phyloP scores from a whole-genome alignment of 2,113 vertebrate species.

The Phainopepla nitens region DNA sequence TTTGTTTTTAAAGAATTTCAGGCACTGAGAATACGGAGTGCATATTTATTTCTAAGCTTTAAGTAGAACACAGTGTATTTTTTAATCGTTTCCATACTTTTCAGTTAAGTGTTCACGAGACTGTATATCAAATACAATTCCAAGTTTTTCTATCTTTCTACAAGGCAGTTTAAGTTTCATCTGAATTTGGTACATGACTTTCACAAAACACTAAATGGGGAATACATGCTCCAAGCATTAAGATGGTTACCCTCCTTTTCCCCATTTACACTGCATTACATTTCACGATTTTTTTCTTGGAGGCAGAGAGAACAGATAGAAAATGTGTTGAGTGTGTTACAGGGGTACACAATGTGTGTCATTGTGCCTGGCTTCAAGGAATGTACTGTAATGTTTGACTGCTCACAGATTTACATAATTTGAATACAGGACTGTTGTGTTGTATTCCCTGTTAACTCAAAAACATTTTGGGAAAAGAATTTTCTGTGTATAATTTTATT shows the following conservation, averaged over 20 bases:
- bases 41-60: slow-evolving; percentile 68
- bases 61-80: slow-evolving; percentile 61
- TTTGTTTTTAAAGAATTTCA: slow-evolving; percentile 75
- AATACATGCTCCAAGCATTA: slow-evolving; percentile 31
- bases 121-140: neutral
- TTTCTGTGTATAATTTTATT: slow-evolving; percentile 74
- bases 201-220: slow-evolving; percentile 44
- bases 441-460: slow-evolving; percentile 73
- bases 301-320: slow-evolving; percentile 23
- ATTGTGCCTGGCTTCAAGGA: slow-evolving; percentile 40
- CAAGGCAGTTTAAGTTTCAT: slow-evolving; percentile 36
- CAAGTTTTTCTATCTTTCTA: slow-evolving; percentile 63
- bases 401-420: slow-evolving; percentile 63
- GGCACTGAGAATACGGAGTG: slow-evolving; percentile 48
- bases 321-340: neutral
- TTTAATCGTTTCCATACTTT: slow-evolving; percentile 66
- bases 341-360: neutral
- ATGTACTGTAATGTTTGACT: slow-evolving; percentile 40
- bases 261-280: slow-evolving; percentile 22
- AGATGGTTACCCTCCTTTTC: slow-evolving; percentile 27
- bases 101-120: slow-evolving; percentile 27
- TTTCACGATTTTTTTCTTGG: slow-evolving; percentile 16
- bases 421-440: slow-evolving; percentile 57
- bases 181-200: slow-evolving; percentile 45
- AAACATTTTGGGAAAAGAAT: slow-evolving; percentile 67